Evolutionary conservation across 2,797 vertebrate species (phyloP).

Genomic region (Emys orbicularis): DNA sequence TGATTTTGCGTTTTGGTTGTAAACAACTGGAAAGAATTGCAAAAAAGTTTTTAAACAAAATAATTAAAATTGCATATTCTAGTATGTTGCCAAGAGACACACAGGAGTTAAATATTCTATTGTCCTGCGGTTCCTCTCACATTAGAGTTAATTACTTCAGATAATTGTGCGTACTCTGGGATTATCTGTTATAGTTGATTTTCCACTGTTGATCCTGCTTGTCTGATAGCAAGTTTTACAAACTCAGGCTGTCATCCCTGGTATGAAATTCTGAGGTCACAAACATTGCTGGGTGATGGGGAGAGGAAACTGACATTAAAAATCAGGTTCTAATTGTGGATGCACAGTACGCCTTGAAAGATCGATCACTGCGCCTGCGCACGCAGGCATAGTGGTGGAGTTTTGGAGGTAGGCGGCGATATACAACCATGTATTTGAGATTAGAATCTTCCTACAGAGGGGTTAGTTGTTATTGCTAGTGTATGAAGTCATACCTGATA

Average conservation of each 20-base stretch:
- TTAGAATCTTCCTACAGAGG: slow-evolving; percentile 47
- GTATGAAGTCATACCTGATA: background rate
- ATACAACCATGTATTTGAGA: slow-evolving; percentile 70
- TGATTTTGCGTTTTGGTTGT: background rate
- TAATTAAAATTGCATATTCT: background rate
- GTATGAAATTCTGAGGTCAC: fast-evolving
- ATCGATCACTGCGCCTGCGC: background rate
- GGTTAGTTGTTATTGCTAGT: slow-evolving; percentile 31
- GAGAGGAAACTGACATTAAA: fast-evolving
- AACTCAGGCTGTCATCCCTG: background rate
- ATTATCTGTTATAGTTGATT: background rate
- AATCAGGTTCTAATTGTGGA: background rate
- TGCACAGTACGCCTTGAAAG: background rate
- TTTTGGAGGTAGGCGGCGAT: slow-evolving; percentile 66
- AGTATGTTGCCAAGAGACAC: background rate
- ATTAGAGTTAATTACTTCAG: fast-evolving
- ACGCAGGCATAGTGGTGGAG: slow-evolving; percentile 52
- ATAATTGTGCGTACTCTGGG: background rate
- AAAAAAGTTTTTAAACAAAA: background rate
- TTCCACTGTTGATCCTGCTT: background rate
- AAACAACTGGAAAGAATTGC: background rate
- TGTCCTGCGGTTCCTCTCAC: background rate
- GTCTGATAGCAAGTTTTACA: background rate
- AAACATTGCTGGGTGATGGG: background rate
- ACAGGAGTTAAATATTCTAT: fast-evolving